phyloP scores from a whole-genome alignment of 2,888 invertebrate genomes.

The Zygothrica quintamaculata region DNA sequence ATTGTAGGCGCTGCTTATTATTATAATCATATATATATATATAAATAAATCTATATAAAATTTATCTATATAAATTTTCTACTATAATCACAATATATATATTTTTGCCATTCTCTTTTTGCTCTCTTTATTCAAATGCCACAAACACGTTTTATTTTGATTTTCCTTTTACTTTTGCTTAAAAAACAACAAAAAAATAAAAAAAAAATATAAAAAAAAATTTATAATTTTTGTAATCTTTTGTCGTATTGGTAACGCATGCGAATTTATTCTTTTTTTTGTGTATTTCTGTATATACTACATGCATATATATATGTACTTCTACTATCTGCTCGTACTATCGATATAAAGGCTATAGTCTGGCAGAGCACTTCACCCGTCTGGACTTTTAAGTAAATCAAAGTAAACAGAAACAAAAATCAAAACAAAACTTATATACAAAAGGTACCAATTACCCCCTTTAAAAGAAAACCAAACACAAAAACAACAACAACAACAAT shows the following conservation, averaged over 20 bases:
- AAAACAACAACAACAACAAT: slow-evolving; percentile 6
- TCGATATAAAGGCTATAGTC: slow-evolving; percentile 73
- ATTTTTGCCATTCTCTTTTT: slow-evolving; percentile 57
- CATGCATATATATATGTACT: slow-evolving; percentile 12
- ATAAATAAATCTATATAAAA: slow-evolving; percentile 9
- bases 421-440: slow-evolving; percentile 18
- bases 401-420: slow-evolving; percentile 17
- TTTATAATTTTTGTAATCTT: slow-evolving; percentile 11
- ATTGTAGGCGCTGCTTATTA: slow-evolving; percentile 50
- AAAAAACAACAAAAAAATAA: slow-evolving; percentile 31
- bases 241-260: slow-evolving; percentile 60
- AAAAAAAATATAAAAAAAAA: slow-evolving; percentile 30
- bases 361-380: slow-evolving; percentile 82
- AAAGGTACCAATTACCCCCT: slow-evolving; percentile 61
- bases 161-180: too few species aligned
- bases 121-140: slow-evolving; percentile 42
- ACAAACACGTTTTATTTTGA: slow-evolving; percentile 22
- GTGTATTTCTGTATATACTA: slow-evolving; percentile 51
- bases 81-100: slow-evolving; percentile 49
- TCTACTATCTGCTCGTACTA: too few species aligned
- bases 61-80: slow-evolving; percentile 21
- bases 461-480: slow-evolving; percentile 5
- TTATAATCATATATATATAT: slow-evolving; percentile 23
- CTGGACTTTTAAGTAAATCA: slow-evolving; percentile 80
- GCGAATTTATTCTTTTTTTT: too few species aligned